These are phyloP conservation scores for Acanthurus lineatus DNA, from an alignment of 2,797 vertebrate species.

Conservation along the genomic window DNA sequence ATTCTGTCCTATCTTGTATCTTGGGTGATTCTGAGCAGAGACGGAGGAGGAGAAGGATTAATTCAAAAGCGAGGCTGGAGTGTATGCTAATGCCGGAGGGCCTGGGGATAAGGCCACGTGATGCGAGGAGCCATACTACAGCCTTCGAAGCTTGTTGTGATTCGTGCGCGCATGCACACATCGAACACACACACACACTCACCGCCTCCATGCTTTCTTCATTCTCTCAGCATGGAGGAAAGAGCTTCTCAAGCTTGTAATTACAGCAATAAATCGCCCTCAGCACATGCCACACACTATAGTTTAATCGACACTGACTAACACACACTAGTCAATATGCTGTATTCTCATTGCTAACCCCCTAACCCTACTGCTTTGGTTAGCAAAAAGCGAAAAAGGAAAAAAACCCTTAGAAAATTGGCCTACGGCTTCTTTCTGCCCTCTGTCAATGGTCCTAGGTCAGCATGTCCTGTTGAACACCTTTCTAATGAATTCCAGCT, in stretches of 20 bases:
- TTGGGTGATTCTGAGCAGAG: constrained; percentile 17
- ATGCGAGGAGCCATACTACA: constrained; percentile 23
- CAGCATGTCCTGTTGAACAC: constrained; percentile 39
- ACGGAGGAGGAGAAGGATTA: constrained; percentile 29
- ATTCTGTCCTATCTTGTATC: constrained; percentile 34
- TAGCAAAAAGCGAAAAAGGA: neutral
- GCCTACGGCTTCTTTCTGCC: neutral
- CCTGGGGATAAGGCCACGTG: constrained; percentile 38
- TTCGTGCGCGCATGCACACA: neutral
- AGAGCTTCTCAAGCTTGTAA: constrained; percentile 77
- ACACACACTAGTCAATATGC: constrained; percentile 23
- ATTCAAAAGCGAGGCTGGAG: constrained; percentile 39
- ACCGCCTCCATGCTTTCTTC: constrained; percentile 43
- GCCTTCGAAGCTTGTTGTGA: constrained; percentile 41
- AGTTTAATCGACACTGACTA: constrained; percentile 47
- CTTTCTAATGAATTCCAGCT: constrained; percentile 48
- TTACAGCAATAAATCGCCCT: constrained; percentile 73
- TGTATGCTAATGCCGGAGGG: constrained; percentile 52
- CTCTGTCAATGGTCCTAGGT: constrained; percentile 27
- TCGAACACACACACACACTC: neutral
- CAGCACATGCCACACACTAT: constrained; percentile 41
- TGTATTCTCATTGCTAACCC: neutral
- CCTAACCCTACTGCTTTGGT: constrained; percentile 1
- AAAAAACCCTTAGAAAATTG: neutral
- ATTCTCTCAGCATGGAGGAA: constrained; percentile 59